Evolutionary conservation across 1,140 invertebrate genomes (phyloP).

Genomic region (Ruditapes philippinarum): DNA sequence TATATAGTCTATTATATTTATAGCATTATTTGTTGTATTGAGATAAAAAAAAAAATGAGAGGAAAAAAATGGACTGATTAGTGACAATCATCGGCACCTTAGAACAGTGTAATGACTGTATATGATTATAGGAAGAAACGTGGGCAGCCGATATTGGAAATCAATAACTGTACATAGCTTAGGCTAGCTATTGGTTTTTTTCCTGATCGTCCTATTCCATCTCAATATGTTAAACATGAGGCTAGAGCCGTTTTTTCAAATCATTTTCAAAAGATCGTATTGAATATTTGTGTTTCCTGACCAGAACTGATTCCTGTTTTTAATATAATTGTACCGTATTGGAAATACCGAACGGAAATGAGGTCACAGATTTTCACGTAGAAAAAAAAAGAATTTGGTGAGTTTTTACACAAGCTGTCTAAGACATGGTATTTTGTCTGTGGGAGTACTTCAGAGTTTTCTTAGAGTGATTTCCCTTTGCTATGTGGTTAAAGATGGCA

Average conservation of each 20-base stretch:
- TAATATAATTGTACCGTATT: not conserved
- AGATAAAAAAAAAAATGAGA: no score
- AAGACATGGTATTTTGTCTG: not conserved
- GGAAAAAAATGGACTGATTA: no score
- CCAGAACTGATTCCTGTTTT: not conserved
- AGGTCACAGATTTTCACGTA: not conserved
- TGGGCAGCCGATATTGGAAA: constrained; percentile 23
- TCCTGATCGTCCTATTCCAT: not conserved
- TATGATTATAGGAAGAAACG: not conserved
- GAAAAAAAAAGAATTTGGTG: not conserved
- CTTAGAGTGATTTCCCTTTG: constrained; percentile 4
- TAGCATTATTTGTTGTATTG: no score
- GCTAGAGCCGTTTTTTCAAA: not conserved
- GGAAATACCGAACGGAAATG: not conserved
- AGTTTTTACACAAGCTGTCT: not conserved
- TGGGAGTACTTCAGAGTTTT: not conserved
- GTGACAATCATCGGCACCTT: not conserved
- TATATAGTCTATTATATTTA: no score
- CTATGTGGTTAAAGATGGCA: constrained; percentile 16
- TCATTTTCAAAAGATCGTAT: constrained; percentile 14
- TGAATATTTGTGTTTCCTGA: not conserved
- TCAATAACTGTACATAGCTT: constrained; percentile 26
- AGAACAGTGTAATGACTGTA: not conserved
- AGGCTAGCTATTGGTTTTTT: constrained; percentile 22
- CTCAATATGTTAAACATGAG: not conserved